Evolutionary conservation across 2,797 vertebrate genomes (phyloP).

Genomic region (Moxostoma hubbsi): DNA sequence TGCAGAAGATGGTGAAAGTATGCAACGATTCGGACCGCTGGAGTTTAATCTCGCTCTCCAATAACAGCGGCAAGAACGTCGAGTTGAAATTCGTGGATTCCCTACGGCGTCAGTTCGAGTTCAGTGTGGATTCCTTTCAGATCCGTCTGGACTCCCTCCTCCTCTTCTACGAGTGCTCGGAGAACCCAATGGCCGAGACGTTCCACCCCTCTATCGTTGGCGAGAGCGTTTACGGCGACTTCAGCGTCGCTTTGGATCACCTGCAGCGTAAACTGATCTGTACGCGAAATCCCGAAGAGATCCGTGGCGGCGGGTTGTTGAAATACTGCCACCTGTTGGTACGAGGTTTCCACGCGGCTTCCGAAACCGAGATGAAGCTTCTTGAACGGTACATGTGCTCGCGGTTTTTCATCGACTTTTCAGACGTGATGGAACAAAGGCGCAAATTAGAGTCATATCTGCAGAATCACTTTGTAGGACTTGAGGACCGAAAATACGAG

Average conservation of each 20-base stretch:
- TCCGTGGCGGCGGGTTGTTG: slow-evolving; percentile 92
- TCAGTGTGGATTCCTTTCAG: slow-evolving; percentile 99
- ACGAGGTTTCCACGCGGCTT: slow-evolving; percentile 92
- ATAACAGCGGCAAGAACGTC: slow-evolving; percentile 98
- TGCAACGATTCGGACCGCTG: slow-evolving; percentile 97
- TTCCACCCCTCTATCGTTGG: slow-evolving; percentile 97
- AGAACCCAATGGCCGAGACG: slow-evolving; percentile 94
- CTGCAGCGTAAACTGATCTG: slow-evolving; percentile 93
- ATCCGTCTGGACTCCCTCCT: slow-evolving; percentile 98
- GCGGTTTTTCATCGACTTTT: slow-evolving; percentile 98
- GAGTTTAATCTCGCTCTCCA: slow-evolving; percentile 98
- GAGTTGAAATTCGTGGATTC: slow-evolving; percentile 99
- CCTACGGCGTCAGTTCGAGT: slow-evolving; percentile 97
- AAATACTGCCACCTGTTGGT: slow-evolving; percentile 99
- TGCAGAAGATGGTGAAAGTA: slow-evolving; percentile 99
- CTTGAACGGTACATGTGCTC: slow-evolving; percentile 99
- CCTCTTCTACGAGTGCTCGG: slow-evolving; percentile 97
- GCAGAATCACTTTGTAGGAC: slow-evolving; percentile 97
- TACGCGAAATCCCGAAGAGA: slow-evolving; percentile 95
- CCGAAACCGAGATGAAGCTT: slow-evolving; percentile 88
- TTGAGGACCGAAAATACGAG: slow-evolving; percentile 97
- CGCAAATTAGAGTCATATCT: slow-evolving; percentile 97
- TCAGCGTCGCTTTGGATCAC: slow-evolving; percentile 92
- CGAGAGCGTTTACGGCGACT: slow-evolving; percentile 97
- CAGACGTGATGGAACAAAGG: slow-evolving; percentile 89